Percentiles rank a stretch among this genome's conserved stretches.
Conservation (phyloP, 2,888 invertebrate species). For the Leptinotarsa peninsularis region DNA sequence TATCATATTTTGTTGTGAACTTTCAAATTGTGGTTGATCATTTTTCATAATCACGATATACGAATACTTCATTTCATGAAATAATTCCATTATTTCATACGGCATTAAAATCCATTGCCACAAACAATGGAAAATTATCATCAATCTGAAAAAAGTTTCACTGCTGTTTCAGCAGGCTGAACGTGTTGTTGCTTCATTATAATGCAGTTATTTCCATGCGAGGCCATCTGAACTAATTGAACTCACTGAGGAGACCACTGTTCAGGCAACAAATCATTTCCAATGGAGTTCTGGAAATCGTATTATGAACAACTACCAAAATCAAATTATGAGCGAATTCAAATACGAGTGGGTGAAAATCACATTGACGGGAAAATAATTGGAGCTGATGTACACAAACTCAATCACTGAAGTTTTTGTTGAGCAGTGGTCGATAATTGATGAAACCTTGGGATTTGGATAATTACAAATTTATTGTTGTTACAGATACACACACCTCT, state of each 20-base stretch:
- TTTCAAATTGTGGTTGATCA: too few species aligned
- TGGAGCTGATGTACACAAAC: not conserved
- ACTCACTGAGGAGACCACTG: not conserved
- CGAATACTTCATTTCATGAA: too few species aligned
- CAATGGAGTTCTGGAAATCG: not conserved
- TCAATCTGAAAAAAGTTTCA: too few species aligned
- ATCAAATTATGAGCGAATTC: not conserved
- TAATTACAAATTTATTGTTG: too few species aligned
- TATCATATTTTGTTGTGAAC: too few species aligned
- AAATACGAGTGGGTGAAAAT: not conserved
- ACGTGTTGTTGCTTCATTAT: not conserved
- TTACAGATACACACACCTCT: too few species aligned
- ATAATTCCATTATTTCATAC: not conserved
- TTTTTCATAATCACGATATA: too few species aligned
- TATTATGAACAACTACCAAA: not conserved
- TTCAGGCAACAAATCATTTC: not conserved
- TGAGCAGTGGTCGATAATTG: not conserved
- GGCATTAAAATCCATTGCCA: not conserved
- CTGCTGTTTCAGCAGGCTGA: too few species aligned
- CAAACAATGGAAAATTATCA: not conserved
- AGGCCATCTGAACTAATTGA: not conserved
- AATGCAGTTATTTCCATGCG: not conserved
- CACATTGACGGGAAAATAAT: not conserved
- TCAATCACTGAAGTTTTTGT: not conserved
- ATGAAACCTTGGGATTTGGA: not conserved